Conservation (phyloP, 1,140 invertebrate genomes). For the Tetragnatha versicolor region DNA sequence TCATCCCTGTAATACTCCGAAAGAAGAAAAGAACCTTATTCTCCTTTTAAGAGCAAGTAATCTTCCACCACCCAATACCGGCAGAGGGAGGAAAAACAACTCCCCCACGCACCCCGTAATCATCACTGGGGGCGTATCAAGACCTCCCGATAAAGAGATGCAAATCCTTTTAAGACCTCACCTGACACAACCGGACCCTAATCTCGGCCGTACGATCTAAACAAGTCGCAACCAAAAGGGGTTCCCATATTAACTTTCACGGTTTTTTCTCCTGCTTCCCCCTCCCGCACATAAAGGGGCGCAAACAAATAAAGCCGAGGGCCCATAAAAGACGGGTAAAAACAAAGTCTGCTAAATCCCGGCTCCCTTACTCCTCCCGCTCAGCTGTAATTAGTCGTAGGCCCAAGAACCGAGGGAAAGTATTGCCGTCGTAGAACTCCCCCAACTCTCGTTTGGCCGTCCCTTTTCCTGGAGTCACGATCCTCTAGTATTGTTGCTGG, state of each 20-base stretch:
- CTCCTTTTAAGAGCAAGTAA: too few species aligned
- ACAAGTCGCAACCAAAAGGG: background rate
- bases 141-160: background rate
- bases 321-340: constrained; percentile 35
- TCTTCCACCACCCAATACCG: too few species aligned
- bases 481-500: too few species aligned
- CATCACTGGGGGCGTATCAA: too few species aligned
- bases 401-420: constrained; percentile 15
- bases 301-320: constrained; percentile 29
- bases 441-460: constrained; percentile 48
- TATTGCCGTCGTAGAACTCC: constrained; percentile 53
- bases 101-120: too few species aligned
- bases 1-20: too few species aligned
- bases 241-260: constrained; percentile 36
- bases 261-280: background rate
- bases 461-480: constrained; percentile 45
- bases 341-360: constrained; percentile 43
- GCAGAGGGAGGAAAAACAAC: too few species aligned
- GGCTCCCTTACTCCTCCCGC: background rate
- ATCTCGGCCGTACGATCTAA: background rate
- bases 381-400: constrained; percentile 39
- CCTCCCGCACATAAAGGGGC: constrained; percentile 20
- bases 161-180: background rate
- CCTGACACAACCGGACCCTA: too few species aligned
- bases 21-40: too few species aligned